Evolutionary conservation across 2,797 vertebrate species (phyloP), one percentile per base, ranked within the genome.

Genomic region (Denticeps clupeoides): DNA sequence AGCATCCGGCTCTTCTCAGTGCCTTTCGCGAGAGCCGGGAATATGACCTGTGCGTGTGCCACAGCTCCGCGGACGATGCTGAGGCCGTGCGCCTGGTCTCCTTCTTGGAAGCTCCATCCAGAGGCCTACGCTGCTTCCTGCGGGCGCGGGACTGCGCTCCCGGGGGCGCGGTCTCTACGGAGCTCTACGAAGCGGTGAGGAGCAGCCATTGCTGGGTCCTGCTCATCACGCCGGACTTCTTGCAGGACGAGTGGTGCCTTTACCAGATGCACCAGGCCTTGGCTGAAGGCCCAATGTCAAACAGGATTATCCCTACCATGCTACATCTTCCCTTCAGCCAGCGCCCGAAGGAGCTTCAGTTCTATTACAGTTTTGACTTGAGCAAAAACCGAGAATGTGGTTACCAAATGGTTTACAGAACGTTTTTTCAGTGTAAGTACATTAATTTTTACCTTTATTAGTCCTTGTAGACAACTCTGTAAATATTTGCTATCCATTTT

Each of bases 221-320:
- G 64, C 76, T 97, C 0, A 75, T 96, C 59, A 90, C 87, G 0
- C 82, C 85, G 0, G 7, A 66, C 68, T 94, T 92, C 68, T 71
- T 92, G 4, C 53, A 18, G 33, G 89, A 94, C 24, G 81, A 80
- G 0, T 93, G 88, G 88, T 96, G 91, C 77, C 73, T 37, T 32
- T 93, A 89, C 58, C 83, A 90, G 71, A 90, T 94, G 88, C 83
- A 90, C 45, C 91, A 92, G 53, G 80, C 75, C 0, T 47, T 96
- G 62, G 76, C 72, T 0, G 82, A 89, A 45, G 85, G 80, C 0
- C 86, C 87, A 0, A 69, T 79, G 61, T 72, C 87, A 1, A 77
- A 82, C 0, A 70, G 86, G 32, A 79, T 85, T 51, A 90, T 94
- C 54, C 92, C 92, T 0, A 56, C 90, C 46, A 8, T 89, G 40